Evolutionary conservation across 1,140 invertebrate species (phyloP), one percentile per base, ranked within the genome.

Genomic region (Lineus longissimus): DNA sequence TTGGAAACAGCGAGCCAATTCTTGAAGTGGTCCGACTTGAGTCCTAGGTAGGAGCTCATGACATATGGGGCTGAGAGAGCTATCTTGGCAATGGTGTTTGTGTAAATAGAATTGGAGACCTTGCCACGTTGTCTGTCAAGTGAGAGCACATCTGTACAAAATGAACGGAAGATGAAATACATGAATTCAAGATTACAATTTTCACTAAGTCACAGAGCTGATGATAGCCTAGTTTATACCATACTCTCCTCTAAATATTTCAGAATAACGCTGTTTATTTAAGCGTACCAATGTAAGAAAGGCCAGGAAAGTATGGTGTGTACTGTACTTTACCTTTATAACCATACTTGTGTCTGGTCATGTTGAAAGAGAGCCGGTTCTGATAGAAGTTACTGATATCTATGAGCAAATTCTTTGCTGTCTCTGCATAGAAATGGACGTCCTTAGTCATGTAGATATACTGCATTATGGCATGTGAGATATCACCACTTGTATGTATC

Each of bases 401-500:
- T 9, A 62, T 65, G 6, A 80, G 65, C 23, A 75, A 66, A 41
- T 76, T 64, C 7, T 63, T 64, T 4, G 71, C 72, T 29, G 61
- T 30, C 17, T 68, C 72, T 13, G 67, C 17, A 9, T 59, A 30
- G 19, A 78, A 68, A 25, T 67, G 25, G 11, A 55, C 65, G 62
- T 80, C 75, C 40, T 70, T 62, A 11, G 77, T 77, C 57, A 72
- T 70, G 58, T 70, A 71, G 1, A 83, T 67, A 62, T 81, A 84
- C 58, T 84, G 82, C 22, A 76, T 67, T 23, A 82, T 70, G 23
- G 82, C 80, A 47, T 81, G 73, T 0, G 78, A 67, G 60, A 84
- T 76, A 64, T 85, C 84, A 17, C 77, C 82, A 22, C 76, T 83
- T 27, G 83, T 75, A 62, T 85, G 84, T n/a, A 74, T 61, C 62